Percentiles rank a stretch among this genome's conserved stretches.
phyloP scores from a whole-genome alignment of 2,888 invertebrate genomes.

The Scaptomyza tumidula region DNA sequence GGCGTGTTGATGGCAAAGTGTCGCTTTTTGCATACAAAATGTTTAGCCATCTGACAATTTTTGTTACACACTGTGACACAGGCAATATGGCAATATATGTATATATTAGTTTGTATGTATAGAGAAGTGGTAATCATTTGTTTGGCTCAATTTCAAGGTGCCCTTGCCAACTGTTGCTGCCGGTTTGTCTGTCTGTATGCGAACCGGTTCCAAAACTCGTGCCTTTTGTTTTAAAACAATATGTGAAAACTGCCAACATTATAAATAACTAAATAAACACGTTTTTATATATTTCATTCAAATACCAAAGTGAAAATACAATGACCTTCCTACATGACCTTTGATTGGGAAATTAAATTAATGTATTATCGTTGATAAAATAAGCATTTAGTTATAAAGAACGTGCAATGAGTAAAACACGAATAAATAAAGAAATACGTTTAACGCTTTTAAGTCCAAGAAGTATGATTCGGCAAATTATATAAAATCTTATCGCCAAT shows the following conservation, averaged over 20 bases:
- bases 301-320: constrained; percentile 38
- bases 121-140: constrained; percentile 30
- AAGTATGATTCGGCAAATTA: background rate
- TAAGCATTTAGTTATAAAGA: background rate
- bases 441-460: background rate
- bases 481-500: background rate
- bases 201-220: constrained; percentile 65
- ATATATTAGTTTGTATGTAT: constrained; percentile 10
- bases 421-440: background rate
- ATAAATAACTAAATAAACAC: constrained; percentile 12
- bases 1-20: constrained; percentile 46
- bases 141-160: constrained; percentile 64
- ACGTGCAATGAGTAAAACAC: background rate
- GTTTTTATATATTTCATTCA: constrained; percentile 10
- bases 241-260: constrained; percentile 44
- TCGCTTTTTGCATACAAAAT: constrained; percentile 39
- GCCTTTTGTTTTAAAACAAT: constrained; percentile 43
- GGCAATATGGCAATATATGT: constrained; percentile 1
- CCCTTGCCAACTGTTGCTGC: constrained; percentile 56
- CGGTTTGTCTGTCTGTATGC: constrained; percentile 12
- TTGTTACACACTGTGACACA: constrained; percentile 9
- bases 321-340: constrained; percentile 56
- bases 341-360: constrained; percentile 9
- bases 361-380: background rate
- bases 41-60: constrained; percentile 51